Conservation (phyloP, 2,888 invertebrate species). For the Capitulum mitella region DNA sequence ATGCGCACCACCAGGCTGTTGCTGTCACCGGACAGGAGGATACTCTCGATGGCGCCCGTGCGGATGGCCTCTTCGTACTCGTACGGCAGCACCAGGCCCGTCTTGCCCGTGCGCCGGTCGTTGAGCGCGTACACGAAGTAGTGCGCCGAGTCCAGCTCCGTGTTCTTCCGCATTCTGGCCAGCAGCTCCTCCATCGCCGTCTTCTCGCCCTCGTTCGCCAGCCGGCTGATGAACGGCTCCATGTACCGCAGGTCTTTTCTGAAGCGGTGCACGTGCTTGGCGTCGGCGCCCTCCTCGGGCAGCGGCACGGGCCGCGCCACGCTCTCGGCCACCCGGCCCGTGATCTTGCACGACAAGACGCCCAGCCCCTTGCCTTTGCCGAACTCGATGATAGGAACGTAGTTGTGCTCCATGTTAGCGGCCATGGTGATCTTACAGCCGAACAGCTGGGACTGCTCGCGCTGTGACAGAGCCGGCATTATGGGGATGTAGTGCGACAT, state of each 20-base stretch:
- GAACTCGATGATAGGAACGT: slow-evolving; percentile 38
- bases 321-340: slow-evolving; percentile 1
- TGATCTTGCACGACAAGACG: slow-evolving; percentile 9
- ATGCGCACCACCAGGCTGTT: slow-evolving; percentile 33
- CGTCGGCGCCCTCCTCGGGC: background rate
- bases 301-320: background rate
- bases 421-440: slow-evolving; percentile 64
- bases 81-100: slow-evolving; percentile 31
- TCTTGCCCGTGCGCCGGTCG: slow-evolving; percentile 30
- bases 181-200: slow-evolving; percentile 31
- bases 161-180: slow-evolving; percentile 32
- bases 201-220: background rate
- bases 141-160: slow-evolving; percentile 26
- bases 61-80: slow-evolving; percentile 35
- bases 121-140: slow-evolving; percentile 33
- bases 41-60: slow-evolving; percentile 33
- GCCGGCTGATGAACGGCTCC: slow-evolving; percentile 9
- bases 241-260: slow-evolving; percentile 12
- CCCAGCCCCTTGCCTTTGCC: slow-evolving; percentile 30
- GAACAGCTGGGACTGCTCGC: slow-evolving; percentile 17
- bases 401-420: slow-evolving; percentile 38
- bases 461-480: slow-evolving; percentile 22
- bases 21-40: slow-evolving; percentile 34
- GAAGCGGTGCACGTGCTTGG: slow-evolving; percentile 6
- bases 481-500: background rate